Evolutionary conservation across 2,888 invertebrate genomes (phyloP).

Genomic region (Terebella lapidaria): DNA sequence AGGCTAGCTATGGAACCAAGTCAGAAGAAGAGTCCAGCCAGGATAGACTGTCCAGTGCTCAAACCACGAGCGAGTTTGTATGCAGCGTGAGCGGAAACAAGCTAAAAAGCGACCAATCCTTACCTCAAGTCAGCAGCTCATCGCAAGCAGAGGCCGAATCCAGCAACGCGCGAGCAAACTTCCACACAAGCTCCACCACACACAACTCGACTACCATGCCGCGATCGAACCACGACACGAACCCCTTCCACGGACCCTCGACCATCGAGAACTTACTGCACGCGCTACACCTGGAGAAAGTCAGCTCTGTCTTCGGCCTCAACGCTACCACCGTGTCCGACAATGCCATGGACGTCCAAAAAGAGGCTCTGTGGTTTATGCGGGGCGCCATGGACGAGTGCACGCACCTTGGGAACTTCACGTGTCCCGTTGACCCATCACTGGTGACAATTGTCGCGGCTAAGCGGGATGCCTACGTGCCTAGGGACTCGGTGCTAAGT

Average conservation of each 20-base stretch:
- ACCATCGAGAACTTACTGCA: not conserved
- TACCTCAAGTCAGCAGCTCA: too few species aligned
- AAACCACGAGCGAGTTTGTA: too few species aligned
- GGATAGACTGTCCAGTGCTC: not conserved
- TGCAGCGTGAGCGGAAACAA: not conserved
- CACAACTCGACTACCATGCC: too few species aligned
- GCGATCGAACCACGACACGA: too few species aligned
- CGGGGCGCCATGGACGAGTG: constrained; percentile 97
- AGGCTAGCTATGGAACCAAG: not conserved
- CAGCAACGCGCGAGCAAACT: not conserved
- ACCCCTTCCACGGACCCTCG: too few species aligned
- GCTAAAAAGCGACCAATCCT: not conserved
- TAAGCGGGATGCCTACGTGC: constrained; percentile 77
- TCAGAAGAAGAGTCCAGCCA: not conserved
- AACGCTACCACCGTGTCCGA: not conserved
- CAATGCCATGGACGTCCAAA: not conserved
- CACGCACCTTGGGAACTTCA: constrained; percentile 91
- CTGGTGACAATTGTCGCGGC: constrained; percentile 88
- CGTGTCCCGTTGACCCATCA: constrained; percentile 75
- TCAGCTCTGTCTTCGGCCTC: not conserved
- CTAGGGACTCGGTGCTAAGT: constrained; percentile 74
- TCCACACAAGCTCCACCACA: not conserved
- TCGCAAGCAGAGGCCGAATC: too few species aligned
- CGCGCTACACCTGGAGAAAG: not conserved
- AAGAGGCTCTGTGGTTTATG: constrained; percentile 74